A percentile compares a stretch with the other conserved stretches of the same genome.
Conservation (phyloP, 2,113 vertebrate species). For the Anser brachyrhynchus region DNA sequence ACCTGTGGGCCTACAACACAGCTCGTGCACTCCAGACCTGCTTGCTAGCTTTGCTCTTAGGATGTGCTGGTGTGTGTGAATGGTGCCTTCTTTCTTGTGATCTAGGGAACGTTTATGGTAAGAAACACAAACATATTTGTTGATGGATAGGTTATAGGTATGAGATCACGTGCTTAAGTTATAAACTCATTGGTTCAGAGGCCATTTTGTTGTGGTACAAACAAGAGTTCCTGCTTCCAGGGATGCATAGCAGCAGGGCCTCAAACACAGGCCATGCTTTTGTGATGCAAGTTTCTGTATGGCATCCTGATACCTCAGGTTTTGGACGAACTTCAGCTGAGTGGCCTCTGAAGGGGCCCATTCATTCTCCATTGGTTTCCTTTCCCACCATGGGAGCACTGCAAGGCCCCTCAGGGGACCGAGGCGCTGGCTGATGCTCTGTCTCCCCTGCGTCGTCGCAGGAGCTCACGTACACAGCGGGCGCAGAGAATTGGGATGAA, state of each 20-base stretch:
- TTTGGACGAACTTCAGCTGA: background rate
- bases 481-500: constrained; percentile 60
- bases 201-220: background rate
- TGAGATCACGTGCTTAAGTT: background rate
- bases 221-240: background rate
- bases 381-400: rapidly evolving
- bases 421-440: background rate
- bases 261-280: background rate
- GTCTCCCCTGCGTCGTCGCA: background rate
- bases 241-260: rapidly evolving
- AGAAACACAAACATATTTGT: background rate
- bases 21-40: background rate
- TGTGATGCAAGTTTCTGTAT: background rate
- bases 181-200: background rate
- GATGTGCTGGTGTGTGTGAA: background rate
- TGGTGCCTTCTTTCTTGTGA: background rate
- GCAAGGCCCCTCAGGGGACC: background rate
- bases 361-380: rapidly evolving
- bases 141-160: background rate
- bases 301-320: background rate
- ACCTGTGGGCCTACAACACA: background rate
- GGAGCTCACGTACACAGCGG: background rate
- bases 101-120: background rate
- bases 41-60: background rate
- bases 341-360: background rate